Evolutionary conservation across 1,140 invertebrate genomes (phyloP), one percentile per base, ranked within the genome.

Genomic region (Hycleus cichorii): DNA sequence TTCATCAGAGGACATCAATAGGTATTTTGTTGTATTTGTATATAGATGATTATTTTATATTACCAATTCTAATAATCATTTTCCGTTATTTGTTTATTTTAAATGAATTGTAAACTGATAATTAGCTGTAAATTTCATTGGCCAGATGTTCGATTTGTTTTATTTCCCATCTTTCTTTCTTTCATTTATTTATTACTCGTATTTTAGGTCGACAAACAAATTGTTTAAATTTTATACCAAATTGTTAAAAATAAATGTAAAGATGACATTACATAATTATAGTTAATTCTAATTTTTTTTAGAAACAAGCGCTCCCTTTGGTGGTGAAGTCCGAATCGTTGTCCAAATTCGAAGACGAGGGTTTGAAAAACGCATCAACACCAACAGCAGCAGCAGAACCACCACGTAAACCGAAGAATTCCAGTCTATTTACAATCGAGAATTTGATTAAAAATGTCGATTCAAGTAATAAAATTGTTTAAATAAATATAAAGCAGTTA

Each of bases 371-470:
- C 18, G 3, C 38, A 49, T 26, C 11, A 8, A 6, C 26, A 39
- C 40, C 9, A 39, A 46, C 8, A 46, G 25, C 0, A 25, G 38
- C 25, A 8, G 18, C 42, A 32, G 57, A 64, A 51, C 53, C 59
- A 18, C 11, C 47, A 47, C 59, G 49, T 38, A 66, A 61, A 58
- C 53, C 51, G 47, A 69, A 69, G 63, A 71, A 71, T 62, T 70
- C 69, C 52, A 69, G 59, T 62, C 53, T 69, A 57, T 71, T 71
- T 66, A 71, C 68, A 49, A 71, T 71, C 48, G 69, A 71, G 48
- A 70, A 71, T 66, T 62, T 71, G 62, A 71, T 71, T 50, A 71
- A 71, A 66, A 64, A 65, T 57, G 42, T 49, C 27, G 54, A 58
- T 45, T 58, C 54, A 11, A 58, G 59, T 49, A 54, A 66, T 63